phyloP scores from a whole-genome alignment of 2,797 vertebrate genomes.

The Kryptolebias ocellatus region DNA sequence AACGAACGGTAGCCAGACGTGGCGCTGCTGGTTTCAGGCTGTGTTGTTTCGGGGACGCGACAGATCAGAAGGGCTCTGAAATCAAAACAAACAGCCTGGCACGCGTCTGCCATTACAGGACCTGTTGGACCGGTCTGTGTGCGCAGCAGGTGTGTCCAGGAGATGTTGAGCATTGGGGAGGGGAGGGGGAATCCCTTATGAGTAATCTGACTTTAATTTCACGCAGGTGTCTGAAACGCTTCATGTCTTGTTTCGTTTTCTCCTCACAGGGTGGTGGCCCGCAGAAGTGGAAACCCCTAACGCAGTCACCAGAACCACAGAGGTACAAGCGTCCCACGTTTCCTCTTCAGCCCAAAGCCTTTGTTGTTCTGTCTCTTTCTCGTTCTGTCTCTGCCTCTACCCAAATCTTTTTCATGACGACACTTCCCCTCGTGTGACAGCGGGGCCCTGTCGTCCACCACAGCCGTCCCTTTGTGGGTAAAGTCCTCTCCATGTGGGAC shows the following conservation, averaged over 20 bases:
- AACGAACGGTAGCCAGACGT: slow-evolving; percentile 47
- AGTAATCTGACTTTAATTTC: slow-evolving; percentile 12
- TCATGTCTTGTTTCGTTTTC: slow-evolving; percentile 49
- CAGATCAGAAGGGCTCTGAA: slow-evolving; percentile 5
- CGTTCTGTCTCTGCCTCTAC: background rate
- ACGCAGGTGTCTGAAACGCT: slow-evolving; percentile 30
- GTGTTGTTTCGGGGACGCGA: slow-evolving; percentile 9
- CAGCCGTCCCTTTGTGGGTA: background rate
- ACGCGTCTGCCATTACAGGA: slow-evolving; percentile 2
- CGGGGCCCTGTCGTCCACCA: background rate
- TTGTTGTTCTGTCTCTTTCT: background rate
- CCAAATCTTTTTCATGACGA: background rate
- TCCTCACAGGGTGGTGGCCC: slow-evolving; percentile 73
- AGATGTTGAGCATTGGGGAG: slow-evolving; percentile 7
- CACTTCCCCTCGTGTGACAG: background rate
- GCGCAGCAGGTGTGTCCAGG: slow-evolving; percentile 24
- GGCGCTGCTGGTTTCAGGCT: slow-evolving; percentile 64
- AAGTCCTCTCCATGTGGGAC: slow-evolving; percentile 15
- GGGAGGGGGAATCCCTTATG: slow-evolving; percentile 31
- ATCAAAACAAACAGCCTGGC: slow-evolving; percentile 19
- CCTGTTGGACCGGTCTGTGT: slow-evolving; percentile 26
- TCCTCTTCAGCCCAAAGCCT: background rate
- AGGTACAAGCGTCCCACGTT: slow-evolving; percentile 78
- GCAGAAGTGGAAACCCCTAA: slow-evolving; percentile 88
- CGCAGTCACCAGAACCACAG: slow-evolving; percentile 86